Conservation (phyloP, 2,888 invertebrate genomes). For the Eueremaeus valkanovi region DNA sequence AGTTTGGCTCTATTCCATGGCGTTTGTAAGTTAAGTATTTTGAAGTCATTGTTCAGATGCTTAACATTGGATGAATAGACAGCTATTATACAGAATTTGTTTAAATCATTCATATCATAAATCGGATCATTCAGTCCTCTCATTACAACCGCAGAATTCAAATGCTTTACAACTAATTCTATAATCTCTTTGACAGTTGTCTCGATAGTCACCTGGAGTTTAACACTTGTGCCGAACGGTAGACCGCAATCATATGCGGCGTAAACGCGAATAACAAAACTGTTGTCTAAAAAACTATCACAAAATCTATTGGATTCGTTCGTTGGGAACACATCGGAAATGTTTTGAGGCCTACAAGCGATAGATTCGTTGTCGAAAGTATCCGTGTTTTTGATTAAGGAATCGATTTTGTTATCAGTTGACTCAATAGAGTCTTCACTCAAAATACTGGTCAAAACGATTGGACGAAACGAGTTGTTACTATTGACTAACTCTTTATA, state of each 20-base stretch:
- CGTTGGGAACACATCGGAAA: not conserved
- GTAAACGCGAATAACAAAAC: slow-evolving; percentile 68
- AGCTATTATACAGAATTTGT: slow-evolving; percentile 88
- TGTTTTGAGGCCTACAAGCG: not conserved
- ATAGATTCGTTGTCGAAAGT: not conserved
- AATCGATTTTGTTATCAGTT: not conserved
- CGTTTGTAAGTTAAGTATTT: slow-evolving; percentile 85
- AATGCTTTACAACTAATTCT: slow-evolving; percentile 87
- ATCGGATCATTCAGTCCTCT: slow-evolving; percentile 79
- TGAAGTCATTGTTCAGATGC: slow-evolving; percentile 88
- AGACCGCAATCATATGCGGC: slow-evolving; percentile 94
- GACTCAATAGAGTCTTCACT: not conserved
- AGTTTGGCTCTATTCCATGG: slow-evolving; percentile 65
- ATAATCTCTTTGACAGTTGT: slow-evolving; percentile 94
- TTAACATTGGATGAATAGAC: slow-evolving; percentile 92
- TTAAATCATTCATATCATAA: slow-evolving; percentile 66
- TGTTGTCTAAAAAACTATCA: slow-evolving; percentile 42
- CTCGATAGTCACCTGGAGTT: slow-evolving; percentile 83
- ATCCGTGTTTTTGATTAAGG: not conserved
- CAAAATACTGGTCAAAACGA: slow-evolving; percentile 9
- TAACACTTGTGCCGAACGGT: slow-evolving; percentile 85
- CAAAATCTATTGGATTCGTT: not conserved
- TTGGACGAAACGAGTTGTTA: slow-evolving; percentile 20
- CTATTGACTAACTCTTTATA: not conserved
- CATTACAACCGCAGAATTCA: slow-evolving; percentile 84